Conservation (phyloP, 2,113 vertebrate species). For the Periophthalmodon schlosseri region DNA sequence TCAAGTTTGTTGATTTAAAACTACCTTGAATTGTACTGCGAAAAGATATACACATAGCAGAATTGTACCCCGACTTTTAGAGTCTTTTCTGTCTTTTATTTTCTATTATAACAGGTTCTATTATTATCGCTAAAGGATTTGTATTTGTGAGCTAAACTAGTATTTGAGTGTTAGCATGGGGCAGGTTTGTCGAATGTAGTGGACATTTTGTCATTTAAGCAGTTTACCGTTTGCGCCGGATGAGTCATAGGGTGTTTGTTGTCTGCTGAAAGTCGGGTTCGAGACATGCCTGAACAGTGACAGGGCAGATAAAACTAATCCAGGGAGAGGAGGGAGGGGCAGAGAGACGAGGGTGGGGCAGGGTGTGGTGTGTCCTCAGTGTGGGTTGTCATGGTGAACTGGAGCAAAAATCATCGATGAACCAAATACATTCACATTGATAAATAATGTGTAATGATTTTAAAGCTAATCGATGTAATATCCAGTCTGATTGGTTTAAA, state of each 20-base stretch:
- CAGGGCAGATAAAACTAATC: not conserved
- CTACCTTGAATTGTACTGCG: not conserved
- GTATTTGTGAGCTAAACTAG: not conserved
- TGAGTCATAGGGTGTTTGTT: not conserved
- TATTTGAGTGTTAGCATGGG: not conserved
- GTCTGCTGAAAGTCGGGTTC: not conserved
- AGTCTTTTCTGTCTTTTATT: not conserved
- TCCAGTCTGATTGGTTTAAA: no score
- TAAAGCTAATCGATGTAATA: no score
- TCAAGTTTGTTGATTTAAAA: not conserved
- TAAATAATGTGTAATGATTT: no score
- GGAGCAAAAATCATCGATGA: not conserved
- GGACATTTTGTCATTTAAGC: not conserved
- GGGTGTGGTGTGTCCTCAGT: not conserved
- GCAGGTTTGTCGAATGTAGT: not conserved
- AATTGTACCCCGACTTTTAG: not conserved
- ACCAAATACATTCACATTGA: no score
- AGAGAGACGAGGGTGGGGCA: not conserved
- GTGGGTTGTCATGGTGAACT: not conserved
- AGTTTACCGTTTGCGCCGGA: not conserved
- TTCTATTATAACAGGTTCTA: not conserved
- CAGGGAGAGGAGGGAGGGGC: not conserved
- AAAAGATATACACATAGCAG: not conserved
- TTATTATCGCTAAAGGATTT: not conserved
- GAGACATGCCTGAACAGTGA: conserved; percentile 1